Conservation (phyloP, 2,888 invertebrate genomes). For the Ceriagrion tenellum region DNA sequence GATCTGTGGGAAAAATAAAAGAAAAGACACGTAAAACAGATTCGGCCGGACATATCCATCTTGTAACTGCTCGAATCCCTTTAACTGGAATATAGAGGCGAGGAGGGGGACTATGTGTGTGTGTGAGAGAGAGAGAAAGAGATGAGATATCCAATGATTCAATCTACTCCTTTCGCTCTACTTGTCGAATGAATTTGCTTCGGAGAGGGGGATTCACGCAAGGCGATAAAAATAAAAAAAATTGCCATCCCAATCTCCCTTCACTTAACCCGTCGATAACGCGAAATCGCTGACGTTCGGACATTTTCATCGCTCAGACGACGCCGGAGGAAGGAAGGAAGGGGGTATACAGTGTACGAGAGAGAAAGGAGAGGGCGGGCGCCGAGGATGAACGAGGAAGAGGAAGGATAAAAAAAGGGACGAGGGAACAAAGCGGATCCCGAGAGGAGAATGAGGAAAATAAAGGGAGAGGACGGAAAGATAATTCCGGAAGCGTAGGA, state of each 20-base stretch:
- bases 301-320: background rate
- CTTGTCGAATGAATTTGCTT: background rate
- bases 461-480: background rate
- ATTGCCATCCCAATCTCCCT: background rate
- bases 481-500: constrained; percentile 56
- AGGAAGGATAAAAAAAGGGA: background rate
- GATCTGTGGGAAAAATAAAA: too few relatives aligned
- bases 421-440: background rate
- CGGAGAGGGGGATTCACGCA: background rate
- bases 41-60: too few relatives aligned
- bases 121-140: background rate
- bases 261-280: background rate
- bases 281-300: background rate
- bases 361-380: background rate
- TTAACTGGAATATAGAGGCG: too few relatives aligned
- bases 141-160: background rate
- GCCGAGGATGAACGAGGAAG: background rate
- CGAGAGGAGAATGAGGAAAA: background rate
- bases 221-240: background rate
- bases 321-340: background rate
- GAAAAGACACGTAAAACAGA: too few relatives aligned
- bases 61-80: too few relatives aligned
- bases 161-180: background rate
- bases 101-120: too few relatives aligned
- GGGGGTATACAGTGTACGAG: background rate